These are phyloP conservation scores for Drosophila colorata DNA, from an alignment of 2,888 invertebrate species.

Conservation along the genomic window DNA sequence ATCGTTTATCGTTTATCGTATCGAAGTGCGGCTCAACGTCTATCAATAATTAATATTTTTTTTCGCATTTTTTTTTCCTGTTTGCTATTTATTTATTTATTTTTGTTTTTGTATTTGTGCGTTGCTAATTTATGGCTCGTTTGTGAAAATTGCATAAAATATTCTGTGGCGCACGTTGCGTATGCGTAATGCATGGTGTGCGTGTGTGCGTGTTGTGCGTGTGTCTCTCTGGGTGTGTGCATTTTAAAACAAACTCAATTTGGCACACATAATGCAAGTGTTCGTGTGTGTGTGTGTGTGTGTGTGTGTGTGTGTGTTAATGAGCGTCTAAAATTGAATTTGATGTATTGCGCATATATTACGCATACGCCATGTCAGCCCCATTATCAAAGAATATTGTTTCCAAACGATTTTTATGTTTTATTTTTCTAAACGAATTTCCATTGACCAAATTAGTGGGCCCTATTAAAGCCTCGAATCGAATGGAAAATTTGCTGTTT, in stretches of 20 bases:
- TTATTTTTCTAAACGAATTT: no score
- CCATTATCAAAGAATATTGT: constrained; percentile 3
- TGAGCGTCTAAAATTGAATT: constrained; percentile 42
- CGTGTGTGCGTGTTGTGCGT: constrained; percentile 7
- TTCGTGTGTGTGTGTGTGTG: not conserved
- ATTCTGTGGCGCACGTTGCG: constrained; percentile 29
- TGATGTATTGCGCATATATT: constrained; percentile 24
- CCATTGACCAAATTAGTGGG: constrained; percentile 1
- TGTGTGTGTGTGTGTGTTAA: constrained; percentile 37
- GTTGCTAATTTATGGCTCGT: constrained; percentile 30
- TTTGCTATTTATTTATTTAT: not conserved
- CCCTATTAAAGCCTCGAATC: not conserved
- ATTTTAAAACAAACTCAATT: constrained; percentile 23
- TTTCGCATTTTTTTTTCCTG: constrained; percentile 3
- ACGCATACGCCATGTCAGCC: constrained; percentile 45
- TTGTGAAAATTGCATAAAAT: constrained; percentile 25
- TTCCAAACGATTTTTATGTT: not conserved
- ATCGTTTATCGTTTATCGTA: constrained; percentile 7
- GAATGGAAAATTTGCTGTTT: not conserved
- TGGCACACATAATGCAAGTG: constrained; percentile 17
- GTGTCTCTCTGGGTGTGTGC: constrained; percentile 17
- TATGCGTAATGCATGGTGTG: constrained; percentile 33
- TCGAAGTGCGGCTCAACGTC: constrained; percentile 5
- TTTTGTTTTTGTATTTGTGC: constrained; percentile 17
- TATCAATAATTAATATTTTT: constrained; percentile 9